These are phyloP conservation scores for Pelvicachromis taeniatus DNA, from an alignment of 2,113 vertebrate genomes.

Conservation along the genomic window DNA sequence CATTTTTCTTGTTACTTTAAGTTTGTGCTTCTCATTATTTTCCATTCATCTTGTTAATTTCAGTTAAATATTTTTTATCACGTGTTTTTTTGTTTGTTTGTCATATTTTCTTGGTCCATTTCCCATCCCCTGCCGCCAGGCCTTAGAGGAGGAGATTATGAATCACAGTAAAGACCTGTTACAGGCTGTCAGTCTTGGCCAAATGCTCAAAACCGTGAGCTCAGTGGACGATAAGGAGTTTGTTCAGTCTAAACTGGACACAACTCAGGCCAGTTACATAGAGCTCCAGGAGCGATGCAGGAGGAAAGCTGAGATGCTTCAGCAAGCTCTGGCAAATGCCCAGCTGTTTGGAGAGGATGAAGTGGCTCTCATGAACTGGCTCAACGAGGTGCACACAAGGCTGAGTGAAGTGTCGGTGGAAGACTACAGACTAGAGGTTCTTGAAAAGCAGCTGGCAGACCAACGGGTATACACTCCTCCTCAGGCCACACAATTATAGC, in stretches of 20 bases:
- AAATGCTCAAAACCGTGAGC: slow-evolving; percentile 86
- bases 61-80: slow-evolving; percentile 24
- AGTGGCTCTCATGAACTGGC: slow-evolving; percentile 97
- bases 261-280: slow-evolving; percentile 82
- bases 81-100: slow-evolving; percentile 26
- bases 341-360: slow-evolving; percentile 95
- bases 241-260: slow-evolving; percentile 90
- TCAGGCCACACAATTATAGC: slow-evolving; percentile 37
- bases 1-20: slow-evolving; percentile 8
- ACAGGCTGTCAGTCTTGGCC: slow-evolving; percentile 87
- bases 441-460: slow-evolving; percentile 84
- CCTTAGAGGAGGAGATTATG: slow-evolving; percentile 90
- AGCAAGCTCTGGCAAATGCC: slow-evolving; percentile 91
- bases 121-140: slow-evolving; percentile 68
- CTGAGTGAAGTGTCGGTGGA: slow-evolving; percentile 82
- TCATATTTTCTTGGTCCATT: slow-evolving; percentile 13
- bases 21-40: slow-evolving; percentile 44
- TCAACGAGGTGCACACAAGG: slow-evolving; percentile 83
- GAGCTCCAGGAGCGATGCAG: slow-evolving; percentile 90
- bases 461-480: slow-evolving; percentile 83
- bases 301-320: slow-evolving; percentile 86
- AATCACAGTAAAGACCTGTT: slow-evolving; percentile 87
- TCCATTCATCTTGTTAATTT: slow-evolving; percentile 18
- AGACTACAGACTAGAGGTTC: slow-evolving; percentile 79
- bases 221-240: slow-evolving; percentile 92